phyloP scores from a whole-genome alignment of 2,888 invertebrate genomes.

The Rhyacophila evoluta region DNA sequence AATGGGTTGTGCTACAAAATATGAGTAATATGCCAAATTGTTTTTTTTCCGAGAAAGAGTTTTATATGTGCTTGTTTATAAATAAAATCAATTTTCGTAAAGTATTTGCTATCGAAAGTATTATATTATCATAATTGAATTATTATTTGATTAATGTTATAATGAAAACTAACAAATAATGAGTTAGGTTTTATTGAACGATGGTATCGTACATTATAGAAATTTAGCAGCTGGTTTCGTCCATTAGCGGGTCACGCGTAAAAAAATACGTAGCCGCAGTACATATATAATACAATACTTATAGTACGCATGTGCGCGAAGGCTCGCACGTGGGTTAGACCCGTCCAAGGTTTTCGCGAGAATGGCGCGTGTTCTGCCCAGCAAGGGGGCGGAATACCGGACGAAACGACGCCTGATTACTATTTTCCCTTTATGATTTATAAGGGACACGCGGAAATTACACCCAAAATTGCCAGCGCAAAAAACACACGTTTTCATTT shows the following conservation, averaged over 20 bases:
- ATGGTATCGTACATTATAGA: too few species aligned
- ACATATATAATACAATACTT: not conserved
- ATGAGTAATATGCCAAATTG: too few species aligned
- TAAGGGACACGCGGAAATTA: slow-evolving; percentile 31
- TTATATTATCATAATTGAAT: too few species aligned
- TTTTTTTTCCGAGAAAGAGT: too few species aligned
- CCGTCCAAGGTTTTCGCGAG: not conserved
- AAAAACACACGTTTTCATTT: not conserved
- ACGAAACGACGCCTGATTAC: slow-evolving; percentile 29
- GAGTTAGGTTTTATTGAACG: too few species aligned
- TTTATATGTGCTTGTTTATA: too few species aligned
- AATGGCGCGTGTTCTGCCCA: slow-evolving; percentile 11
- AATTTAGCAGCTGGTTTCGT: not conserved
- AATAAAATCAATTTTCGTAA: too few species aligned
- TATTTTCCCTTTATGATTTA: slow-evolving; percentile 42
- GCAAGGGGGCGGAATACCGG: not conserved
- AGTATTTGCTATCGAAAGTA: too few species aligned
- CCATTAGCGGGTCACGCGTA: not conserved
- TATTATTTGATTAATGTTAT: too few species aligned
- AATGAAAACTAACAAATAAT: too few species aligned
- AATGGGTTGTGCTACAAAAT: too few species aligned
- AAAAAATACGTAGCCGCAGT: not conserved
- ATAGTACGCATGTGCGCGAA: not conserved
- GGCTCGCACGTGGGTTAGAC: not conserved
- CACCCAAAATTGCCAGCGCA: slow-evolving; percentile 15